These are phyloP conservation scores for Drosophila percnosoma DNA, from an alignment of 2,888 invertebrate genomes.

Conservation along the genomic window DNA sequence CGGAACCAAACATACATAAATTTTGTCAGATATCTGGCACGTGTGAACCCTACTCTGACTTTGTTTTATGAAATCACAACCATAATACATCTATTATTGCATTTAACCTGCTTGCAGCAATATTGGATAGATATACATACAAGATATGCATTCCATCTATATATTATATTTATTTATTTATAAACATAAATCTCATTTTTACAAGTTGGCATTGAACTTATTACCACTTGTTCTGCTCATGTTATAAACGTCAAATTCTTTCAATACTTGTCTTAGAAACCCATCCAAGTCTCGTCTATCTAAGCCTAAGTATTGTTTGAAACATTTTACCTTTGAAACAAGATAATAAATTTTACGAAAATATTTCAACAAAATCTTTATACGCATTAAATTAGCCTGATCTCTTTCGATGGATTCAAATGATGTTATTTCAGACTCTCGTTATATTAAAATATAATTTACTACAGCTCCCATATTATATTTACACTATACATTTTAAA, in stretches of 20 bases:
- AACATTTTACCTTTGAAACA: not conserved
- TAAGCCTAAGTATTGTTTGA: not conserved
- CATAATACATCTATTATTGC: not conserved
- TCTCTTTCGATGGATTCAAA: not conserved
- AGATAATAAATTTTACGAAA: not conserved
- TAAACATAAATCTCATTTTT: not conserved
- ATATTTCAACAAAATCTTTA: not conserved
- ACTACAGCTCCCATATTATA: not conserved
- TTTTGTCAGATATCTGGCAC: slow-evolving; percentile 41
- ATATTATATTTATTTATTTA: not conserved
- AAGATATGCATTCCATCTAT: not conserved
- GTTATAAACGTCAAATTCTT: not conserved
- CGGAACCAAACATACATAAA: slow-evolving; percentile 19
- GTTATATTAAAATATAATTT: not conserved
- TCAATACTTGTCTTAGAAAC: not conserved
- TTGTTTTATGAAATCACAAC: slow-evolving; percentile 1
- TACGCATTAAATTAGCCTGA: not conserved
- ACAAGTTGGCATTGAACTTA: not conserved
- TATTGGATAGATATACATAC: not conserved
- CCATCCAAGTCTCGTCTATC: not conserved
- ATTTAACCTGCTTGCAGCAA: not conserved
- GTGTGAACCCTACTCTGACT: slow-evolving; percentile 31
- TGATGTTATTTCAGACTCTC: not conserved
- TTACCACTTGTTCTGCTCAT: not conserved
- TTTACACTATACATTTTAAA: not conserved